Evolutionary conservation across 2,113 vertebrate species (phyloP), one percentile per base, ranked within the genome.

Genomic region (Chaetura pelagica): DNA sequence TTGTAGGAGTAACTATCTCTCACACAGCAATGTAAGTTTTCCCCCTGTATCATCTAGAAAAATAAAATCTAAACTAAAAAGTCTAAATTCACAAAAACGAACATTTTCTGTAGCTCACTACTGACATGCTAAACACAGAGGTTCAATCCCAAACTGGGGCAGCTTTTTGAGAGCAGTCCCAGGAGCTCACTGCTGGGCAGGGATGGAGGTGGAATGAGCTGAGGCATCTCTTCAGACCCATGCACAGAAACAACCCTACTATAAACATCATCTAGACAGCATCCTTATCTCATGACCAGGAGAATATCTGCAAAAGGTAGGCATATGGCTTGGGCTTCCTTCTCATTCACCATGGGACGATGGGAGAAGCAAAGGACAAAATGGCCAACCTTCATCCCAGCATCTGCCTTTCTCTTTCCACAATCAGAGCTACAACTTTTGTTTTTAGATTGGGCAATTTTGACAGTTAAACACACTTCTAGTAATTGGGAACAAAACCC

Each of bases 321-420:
- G 19, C 26, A 14, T 6, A 57, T 32, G 35, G 16, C 10, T 27
- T 7, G 3, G 49, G 19, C n/a, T 42, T 10, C 10, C 32, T 15
- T 49, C 42, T 52, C 1, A 0, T 35, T 48, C 5, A 0, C 67
- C 2, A 1, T 7, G 11, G 46, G 22, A 32, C 1, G 1, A 46
- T 13, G 5, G 24, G 62, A 86, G 59, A 77, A 0, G 17, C 30
- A 51, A 44, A 11, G 4, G 13, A 18, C 17, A 19, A 76, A 83
- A 80, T 13, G 14, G 21, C 34, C 4, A 2, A 19, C 17, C 13
- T 67, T 44, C 77, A 74, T 13, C 38, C 52, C 42, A 51, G 62
- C 11, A 51, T 7, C 49, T 52, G 24, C 62, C 46, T 82, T 72
- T 71, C 57, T 44, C 18, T 52, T 75, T 68, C 27, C 13, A 1